Evolutionary conservation across 2,888 invertebrate species (phyloP).

Genomic region (Artemia sinica): DNA sequence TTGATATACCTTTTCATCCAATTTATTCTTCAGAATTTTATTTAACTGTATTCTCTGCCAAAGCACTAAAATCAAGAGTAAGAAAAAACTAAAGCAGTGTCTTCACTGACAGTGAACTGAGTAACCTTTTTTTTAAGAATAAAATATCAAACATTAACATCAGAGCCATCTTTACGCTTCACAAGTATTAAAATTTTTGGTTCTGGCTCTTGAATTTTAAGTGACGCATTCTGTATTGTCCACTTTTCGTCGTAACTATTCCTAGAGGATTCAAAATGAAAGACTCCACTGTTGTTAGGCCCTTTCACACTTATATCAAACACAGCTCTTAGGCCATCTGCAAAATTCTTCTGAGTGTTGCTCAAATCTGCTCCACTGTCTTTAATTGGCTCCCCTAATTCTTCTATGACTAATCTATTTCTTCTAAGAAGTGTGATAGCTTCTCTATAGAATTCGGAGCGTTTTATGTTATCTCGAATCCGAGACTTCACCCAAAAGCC

Average conservation of each 20-base stretch:
- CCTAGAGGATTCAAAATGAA: constrained; percentile 45
- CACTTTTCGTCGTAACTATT: constrained; percentile 35
- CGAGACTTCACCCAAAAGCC: constrained; percentile 9
- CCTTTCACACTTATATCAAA: constrained; percentile 50
- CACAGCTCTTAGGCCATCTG: constrained; percentile 39
- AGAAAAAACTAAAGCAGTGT: no score
- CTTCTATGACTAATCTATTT: constrained; percentile 31
- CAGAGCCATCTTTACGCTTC: neutral
- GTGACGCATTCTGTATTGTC: constrained; percentile 35
- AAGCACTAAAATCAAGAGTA: no score
- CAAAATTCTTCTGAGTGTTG: constrained; percentile 31
- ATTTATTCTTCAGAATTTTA: no score
- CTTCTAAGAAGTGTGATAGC: neutral
- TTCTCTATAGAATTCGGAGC: neutral
- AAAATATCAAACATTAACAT: neutral
- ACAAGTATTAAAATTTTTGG: neutral
- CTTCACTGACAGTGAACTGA: neutral
- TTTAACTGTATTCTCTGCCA: no score
- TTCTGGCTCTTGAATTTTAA: neutral
- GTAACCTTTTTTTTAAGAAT: neutral
- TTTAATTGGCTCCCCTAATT: constrained; percentile 56
- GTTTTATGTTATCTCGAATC: constrained; percentile 1
- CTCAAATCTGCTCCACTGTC: constrained; percentile 44
- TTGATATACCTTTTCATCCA: no score
- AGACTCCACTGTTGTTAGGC: constrained; percentile 44